Conservation (phyloP, 2,797 vertebrate genomes). For the Hyperoplus immaculatus region DNA sequence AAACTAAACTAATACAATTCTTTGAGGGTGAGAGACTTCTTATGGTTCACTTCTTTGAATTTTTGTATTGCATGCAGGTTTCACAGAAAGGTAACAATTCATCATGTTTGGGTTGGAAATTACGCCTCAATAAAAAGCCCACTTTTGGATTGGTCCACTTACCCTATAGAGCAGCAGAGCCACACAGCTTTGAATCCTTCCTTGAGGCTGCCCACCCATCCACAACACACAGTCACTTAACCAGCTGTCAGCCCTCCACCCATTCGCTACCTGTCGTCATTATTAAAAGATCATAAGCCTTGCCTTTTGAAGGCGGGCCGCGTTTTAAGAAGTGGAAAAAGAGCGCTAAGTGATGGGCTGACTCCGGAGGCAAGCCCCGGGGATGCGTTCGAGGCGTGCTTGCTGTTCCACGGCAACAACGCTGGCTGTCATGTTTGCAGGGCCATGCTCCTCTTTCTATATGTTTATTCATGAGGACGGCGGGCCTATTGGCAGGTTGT, state of each 20-base stretch:
- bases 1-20: conserved; percentile 19
- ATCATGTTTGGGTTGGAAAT: conserved; percentile 29
- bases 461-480: conserved; percentile 81
- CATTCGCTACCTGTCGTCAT: conserved; percentile 73
- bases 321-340: conserved; percentile 59
- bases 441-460: conserved; percentile 61
- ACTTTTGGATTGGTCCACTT: conserved; percentile 1
- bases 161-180: conserved; percentile 18
- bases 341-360: conserved; percentile 54
- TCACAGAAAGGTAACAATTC: conserved; percentile 11
- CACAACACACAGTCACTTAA: conserved; percentile 48
- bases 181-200: conserved; percentile 53
- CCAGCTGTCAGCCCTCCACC: conserved; percentile 52
- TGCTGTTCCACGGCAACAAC: conserved; percentile 19
- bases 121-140: not conserved
- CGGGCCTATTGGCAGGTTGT: conserved; percentile 79
- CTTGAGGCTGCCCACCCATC: conserved; percentile 38
- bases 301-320: conserved; percentile 61
- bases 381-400: conserved; percentile 50
- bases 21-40: not conserved
- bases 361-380: conserved; percentile 53
- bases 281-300: conserved; percentile 76
- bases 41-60: not conserved
- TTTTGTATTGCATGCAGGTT: conserved; percentile 13
- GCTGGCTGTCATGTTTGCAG: conserved; percentile 74